phyloP scores from a whole-genome alignment of 2,888 invertebrate genomes.

The Halictus quadricinctus region DNA sequence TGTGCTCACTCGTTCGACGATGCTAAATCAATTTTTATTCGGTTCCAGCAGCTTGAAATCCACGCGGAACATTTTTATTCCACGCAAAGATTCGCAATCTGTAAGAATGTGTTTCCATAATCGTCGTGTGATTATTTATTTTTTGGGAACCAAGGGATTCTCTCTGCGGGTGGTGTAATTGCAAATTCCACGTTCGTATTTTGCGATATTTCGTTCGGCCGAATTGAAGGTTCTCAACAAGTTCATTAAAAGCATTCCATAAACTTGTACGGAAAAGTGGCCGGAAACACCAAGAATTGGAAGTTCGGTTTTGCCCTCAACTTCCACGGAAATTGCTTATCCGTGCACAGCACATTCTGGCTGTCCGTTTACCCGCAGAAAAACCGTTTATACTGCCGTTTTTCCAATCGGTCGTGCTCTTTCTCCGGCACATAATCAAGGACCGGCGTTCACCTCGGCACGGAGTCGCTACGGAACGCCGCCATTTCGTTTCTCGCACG shows the following conservation, averaged over 20 bases:
- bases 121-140: background rate
- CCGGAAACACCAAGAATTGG: conserved; percentile 30
- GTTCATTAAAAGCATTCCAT: conserved; percentile 39
- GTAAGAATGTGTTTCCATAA: background rate
- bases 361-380: conserved; percentile 33
- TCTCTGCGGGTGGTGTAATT: background rate
- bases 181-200: background rate
- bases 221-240: background rate
- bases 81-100: no score
- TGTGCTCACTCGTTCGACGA: no score
- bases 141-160: background rate
- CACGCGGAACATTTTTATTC: no score
- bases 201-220: background rate
- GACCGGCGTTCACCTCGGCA: conserved; percentile 35
- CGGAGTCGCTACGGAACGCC: conserved; percentile 15
- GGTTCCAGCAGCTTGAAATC: no score
- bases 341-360: conserved; percentile 33
- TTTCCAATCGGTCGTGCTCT: conserved; percentile 40
- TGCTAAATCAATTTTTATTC: no score
- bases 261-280: conserved; percentile 15
- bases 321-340: conserved; percentile 54
- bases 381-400: conserved; percentile 51
- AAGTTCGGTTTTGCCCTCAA: conserved; percentile 37
- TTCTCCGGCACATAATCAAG: conserved; percentile 45
- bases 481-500: conserved; percentile 14